Base-by-base conservation (phyloP, 2,113 vertebrate genomes). In the Dasypus novemcinctus region DNA sequence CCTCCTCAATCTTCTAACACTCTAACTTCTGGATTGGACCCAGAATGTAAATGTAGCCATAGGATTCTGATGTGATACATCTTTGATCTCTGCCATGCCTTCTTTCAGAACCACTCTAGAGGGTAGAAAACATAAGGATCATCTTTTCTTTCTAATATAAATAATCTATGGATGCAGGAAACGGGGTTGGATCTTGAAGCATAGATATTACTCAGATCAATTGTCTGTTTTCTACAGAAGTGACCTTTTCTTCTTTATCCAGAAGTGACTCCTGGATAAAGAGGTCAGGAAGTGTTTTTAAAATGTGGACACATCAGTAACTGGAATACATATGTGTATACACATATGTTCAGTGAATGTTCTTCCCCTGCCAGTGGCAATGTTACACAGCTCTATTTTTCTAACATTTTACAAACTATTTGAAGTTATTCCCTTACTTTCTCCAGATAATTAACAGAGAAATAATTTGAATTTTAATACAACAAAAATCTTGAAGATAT, bases 191-290 rank as follows among this genome's bases (percentile, higher is more conserved):
- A 80, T 17, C 41, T 15, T 12, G 20, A 64, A 17, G 46, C 36
- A 4, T 54, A 75, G 29, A 23, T 59, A 41, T 52, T 43, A 74
- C 57, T 93, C 91, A 89, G 36, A 31, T 52, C 27, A 21, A 72
- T 31, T 8, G 61, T 59, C 49, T 33, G 20, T 20, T 84, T 90
- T 92, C 12, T 27, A 46, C 38, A 81, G 59, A 93, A 92, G 17
- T 92, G 81, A 78, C 75, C 71, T 96, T 92, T 66, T 52, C 14
- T 66, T 81, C 21, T 92, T 96, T 83, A 76, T 88, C 69, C 74
- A n/a, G n/a, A n/a, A n/a, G n/a, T 85, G 46, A 59, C 46, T 33
- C n/a, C 21, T 64, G 36, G 78, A 54, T 33, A 18, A 25, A 87
- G 49, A 82, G 41, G 61, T 79, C 38, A 59, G 95, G 69, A 82